Conservation (phyloP, 2,888 invertebrate genomes). For the Cylloceria caligata region DNA sequence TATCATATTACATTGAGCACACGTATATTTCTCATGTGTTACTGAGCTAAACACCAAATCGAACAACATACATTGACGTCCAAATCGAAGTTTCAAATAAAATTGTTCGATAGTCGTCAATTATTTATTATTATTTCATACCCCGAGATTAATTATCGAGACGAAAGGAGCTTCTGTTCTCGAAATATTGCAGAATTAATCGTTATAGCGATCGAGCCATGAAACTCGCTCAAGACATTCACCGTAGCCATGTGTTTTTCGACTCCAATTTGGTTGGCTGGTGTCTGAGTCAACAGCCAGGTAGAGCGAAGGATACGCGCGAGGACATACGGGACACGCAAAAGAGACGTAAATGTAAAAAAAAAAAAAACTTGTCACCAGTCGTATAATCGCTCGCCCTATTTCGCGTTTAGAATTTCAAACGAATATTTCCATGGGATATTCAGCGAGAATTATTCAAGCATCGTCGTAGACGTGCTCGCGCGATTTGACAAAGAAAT, state of each 20-base stretch:
- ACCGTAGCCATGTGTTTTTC: background rate
- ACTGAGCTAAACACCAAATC: background rate
- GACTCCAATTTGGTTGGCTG: background rate
- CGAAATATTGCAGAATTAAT: background rate
- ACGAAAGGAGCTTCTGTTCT: too few relatives aligned
- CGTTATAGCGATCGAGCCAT: background rate
- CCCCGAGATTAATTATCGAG: constrained; percentile 4
- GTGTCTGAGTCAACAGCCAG: constrained; percentile 4
- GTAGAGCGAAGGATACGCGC: constrained; percentile 2
- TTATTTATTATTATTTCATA: constrained; percentile 3
- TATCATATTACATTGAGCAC: background rate
- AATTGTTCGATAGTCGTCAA: background rate
- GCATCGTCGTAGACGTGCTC: constrained; percentile 13
- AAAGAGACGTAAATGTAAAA: background rate
- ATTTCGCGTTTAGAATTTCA: constrained; percentile 15
- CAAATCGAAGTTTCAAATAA: background rate
- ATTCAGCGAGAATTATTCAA: background rate
- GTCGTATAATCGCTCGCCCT: constrained; percentile 18
- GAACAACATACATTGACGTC: background rate
- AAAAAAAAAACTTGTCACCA: background rate
- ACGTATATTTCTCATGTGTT: background rate
- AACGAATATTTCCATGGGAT: background rate
- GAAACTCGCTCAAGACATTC: background rate
- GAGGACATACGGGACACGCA: constrained; percentile 17
- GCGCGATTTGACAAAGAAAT: constrained; percentile 17